A percentile compares a stretch with the other conserved stretches of the same genome.
phyloP scores from a whole-genome alignment of 2,113 vertebrate genomes.

The Bubalus kerabau region DNA sequence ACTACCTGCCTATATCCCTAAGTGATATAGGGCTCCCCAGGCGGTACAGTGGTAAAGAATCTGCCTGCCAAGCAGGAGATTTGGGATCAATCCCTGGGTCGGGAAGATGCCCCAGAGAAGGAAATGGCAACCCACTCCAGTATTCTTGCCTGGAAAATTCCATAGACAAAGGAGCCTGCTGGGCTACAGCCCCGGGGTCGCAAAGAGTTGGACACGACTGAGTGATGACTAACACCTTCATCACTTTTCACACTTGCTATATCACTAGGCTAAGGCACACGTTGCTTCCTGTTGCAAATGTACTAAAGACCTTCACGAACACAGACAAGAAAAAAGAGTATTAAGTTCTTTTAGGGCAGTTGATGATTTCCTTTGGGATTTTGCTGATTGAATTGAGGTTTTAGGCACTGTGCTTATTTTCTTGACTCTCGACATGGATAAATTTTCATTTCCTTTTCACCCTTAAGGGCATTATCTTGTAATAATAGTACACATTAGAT shows the following conservation, averaged over 20 bases:
- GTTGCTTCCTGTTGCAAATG: background rate
- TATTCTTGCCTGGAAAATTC: background rate
- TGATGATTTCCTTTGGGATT: background rate
- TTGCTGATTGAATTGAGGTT: background rate
- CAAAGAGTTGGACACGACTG: background rate
- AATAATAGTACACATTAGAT: slow-evolving; percentile 71
- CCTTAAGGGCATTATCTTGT: slow-evolving; percentile 56
- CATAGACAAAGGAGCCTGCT: background rate
- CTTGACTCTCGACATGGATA: slow-evolving; percentile 40
- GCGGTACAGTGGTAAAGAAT: background rate
- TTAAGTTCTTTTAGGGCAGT: background rate
- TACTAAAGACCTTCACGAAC: background rate
- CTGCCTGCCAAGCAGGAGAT: background rate
- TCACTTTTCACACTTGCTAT: background rate
- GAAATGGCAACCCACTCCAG: background rate
- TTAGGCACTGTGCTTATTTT: background rate
- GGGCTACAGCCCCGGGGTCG: background rate
- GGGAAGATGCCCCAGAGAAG: accelerated
- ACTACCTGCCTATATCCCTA: background rate
- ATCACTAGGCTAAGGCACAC: background rate
- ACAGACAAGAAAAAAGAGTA: background rate
- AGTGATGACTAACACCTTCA: background rate
- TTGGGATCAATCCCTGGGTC: background rate
- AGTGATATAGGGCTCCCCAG: background rate
- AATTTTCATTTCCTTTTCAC: slow-evolving; percentile 42